A percentile compares a stretch with the other conserved stretches of the same genome.
phyloP scores from a whole-genome alignment of 1,140 invertebrate genomes.

The Drosophila azteca region DNA sequence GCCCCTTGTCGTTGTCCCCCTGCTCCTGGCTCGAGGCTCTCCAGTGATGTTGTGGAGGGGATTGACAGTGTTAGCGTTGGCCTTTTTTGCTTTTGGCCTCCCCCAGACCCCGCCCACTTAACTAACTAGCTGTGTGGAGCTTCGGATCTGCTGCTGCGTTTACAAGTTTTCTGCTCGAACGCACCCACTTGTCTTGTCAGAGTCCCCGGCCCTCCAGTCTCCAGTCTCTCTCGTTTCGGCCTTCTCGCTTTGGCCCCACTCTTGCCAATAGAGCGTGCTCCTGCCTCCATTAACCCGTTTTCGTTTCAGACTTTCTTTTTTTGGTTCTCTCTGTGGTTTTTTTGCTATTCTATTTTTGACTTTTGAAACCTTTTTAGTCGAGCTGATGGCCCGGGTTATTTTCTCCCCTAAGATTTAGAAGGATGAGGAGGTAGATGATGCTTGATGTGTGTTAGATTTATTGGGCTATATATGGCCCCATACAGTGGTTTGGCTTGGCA shows the following conservation, averaged over 20 bases:
- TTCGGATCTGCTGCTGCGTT: slow-evolving; percentile 56
- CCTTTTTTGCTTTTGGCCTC: slow-evolving; percentile 31
- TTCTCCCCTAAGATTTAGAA: slow-evolving; percentile 1
- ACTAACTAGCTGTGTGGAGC: slow-evolving; percentile 75
- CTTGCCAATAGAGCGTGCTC: slow-evolving; percentile 16
- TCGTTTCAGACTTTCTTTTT: slow-evolving; percentile 39
- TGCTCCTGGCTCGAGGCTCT: slow-evolving; percentile 11
- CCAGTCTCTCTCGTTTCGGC: slow-evolving; percentile 1
- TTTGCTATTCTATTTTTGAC: slow-evolving; percentile 56
- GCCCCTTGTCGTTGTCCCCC: slow-evolving; percentile 18
- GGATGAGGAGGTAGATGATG: not conserved
- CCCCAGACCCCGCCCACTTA: slow-evolving; percentile 67
- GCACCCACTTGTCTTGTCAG: slow-evolving; percentile 81
- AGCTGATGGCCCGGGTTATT: slow-evolving; percentile 43
- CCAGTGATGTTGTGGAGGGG: slow-evolving; percentile 30
- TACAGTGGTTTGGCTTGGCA: slow-evolving; percentile 22
- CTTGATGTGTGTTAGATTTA: slow-evolving; percentile 53
- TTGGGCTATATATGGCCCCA: slow-evolving; percentile 32
- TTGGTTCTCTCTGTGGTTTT: slow-evolving; percentile 3
- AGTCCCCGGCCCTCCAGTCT: slow-evolving; percentile 17
- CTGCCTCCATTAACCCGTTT: slow-evolving; percentile 75
- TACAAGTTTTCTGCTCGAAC: slow-evolving; percentile 79
- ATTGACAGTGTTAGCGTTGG: not conserved
- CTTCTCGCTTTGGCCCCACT: slow-evolving; percentile 10
- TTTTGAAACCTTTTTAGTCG: slow-evolving; percentile 59